phyloP scores from a whole-genome alignment of 2,888 invertebrate genomes.

The Pyrgus malvae region DNA sequence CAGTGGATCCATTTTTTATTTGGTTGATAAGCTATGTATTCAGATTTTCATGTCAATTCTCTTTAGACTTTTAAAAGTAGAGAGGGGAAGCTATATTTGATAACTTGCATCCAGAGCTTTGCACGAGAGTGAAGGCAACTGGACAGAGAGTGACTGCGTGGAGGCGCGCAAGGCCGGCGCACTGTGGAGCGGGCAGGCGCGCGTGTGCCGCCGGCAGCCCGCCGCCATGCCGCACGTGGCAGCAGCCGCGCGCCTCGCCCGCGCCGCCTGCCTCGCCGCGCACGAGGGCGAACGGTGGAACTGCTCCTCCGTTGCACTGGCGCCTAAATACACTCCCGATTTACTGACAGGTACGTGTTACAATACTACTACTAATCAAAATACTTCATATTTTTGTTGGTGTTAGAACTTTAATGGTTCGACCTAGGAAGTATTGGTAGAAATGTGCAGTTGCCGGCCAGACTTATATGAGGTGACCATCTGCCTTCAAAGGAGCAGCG shows the following conservation, averaged over 20 bases:
- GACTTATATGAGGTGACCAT: too few relatives aligned
- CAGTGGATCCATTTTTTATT: too few relatives aligned
- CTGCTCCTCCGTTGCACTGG: conserved; percentile 87
- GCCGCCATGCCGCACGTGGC: conserved; percentile 89
- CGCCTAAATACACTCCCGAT: conserved; percentile 89
- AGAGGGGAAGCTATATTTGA: neutral
- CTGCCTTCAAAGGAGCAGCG: too few relatives aligned
- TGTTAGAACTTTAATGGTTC: too few relatives aligned
- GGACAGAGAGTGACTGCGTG: conserved; percentile 69
- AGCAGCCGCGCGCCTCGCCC: conserved; percentile 86
- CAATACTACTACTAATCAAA: too few relatives aligned
- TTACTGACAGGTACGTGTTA: conserved; percentile 85
- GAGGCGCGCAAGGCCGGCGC: conserved; percentile 73
- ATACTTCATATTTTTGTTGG: too few relatives aligned
- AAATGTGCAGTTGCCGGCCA: too few relatives aligned
- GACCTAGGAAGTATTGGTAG: too few relatives aligned
- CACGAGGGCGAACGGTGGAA: conserved; percentile 91
- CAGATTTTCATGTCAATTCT: too few relatives aligned
- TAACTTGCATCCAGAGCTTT: conserved; percentile 55
- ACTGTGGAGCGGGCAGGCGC: conserved; percentile 83
- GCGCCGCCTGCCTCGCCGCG: conserved; percentile 86
- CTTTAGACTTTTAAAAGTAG: too few relatives aligned
- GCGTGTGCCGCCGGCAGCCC: conserved; percentile 84
- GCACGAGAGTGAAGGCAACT: conserved; percentile 71
- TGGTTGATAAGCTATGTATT: too few relatives aligned